These are phyloP conservation scores for Hermaeophaga mercurialis DNA, from an alignment of 2,888 invertebrate genomes.

Conservation along the genomic window DNA sequence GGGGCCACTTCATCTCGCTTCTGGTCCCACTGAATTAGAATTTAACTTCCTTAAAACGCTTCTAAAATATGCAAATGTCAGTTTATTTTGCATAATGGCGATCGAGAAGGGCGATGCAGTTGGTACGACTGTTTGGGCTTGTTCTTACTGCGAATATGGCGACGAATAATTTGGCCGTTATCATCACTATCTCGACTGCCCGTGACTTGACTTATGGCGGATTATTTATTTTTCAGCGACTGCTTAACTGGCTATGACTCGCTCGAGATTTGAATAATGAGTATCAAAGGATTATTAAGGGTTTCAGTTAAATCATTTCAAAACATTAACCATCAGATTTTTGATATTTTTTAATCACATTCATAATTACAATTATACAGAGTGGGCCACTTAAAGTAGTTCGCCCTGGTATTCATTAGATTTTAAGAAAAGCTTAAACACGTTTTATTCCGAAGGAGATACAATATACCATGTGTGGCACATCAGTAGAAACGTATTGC, in stretches of 20 bases:
- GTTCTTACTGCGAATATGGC: slow-evolving; percentile 48
- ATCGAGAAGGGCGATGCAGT: slow-evolving; percentile 48
- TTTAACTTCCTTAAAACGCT: slow-evolving; percentile 55
- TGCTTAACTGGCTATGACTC: slow-evolving; percentile 22
- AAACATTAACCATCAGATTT: too few species aligned
- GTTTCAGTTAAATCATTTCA: not conserved
- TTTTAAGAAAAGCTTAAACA: too few species aligned
- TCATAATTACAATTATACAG: too few species aligned
- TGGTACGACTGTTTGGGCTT: slow-evolving; percentile 51
- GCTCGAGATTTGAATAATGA: slow-evolving; percentile 21
- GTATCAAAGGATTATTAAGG: not conserved
- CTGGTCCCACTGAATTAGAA: slow-evolving; percentile 44
- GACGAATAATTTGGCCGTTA: slow-evolving; percentile 55
- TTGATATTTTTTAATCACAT: too few species aligned
- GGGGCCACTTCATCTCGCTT: slow-evolving; percentile 47
- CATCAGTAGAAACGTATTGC: too few species aligned
- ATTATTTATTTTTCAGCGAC: slow-evolving; percentile 49
- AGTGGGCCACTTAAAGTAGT: too few species aligned
- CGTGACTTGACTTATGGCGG: slow-evolving; percentile 51
- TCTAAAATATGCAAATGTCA: slow-evolving; percentile 57
- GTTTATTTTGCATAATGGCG: slow-evolving; percentile 55
- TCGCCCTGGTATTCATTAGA: too few species aligned
- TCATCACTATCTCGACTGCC: slow-evolving; percentile 47
- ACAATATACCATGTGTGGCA: too few species aligned
- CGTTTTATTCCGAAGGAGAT: too few species aligned